phyloP scores from a whole-genome alignment of 2,113 vertebrate species.

The Mus spicilegus region DNA sequence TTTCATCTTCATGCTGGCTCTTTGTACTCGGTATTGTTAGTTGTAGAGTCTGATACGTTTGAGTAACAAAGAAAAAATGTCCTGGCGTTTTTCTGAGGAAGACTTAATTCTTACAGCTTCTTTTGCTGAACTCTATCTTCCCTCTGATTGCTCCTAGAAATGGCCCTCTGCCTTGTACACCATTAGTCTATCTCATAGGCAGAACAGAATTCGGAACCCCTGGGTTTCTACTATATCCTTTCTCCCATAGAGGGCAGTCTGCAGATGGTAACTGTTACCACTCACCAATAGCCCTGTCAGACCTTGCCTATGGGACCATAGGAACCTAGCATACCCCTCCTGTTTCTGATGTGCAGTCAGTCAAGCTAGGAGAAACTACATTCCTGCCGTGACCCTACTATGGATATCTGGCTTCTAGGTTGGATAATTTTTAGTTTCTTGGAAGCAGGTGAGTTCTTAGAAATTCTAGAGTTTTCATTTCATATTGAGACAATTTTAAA shows the following conservation, averaged over 20 bases:
- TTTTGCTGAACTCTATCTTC: background rate
- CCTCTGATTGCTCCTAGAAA: too few species aligned
- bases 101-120: background rate
- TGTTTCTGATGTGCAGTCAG: background rate
- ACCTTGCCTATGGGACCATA: background rate
- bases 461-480: background rate
- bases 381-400: background rate
- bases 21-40: background rate
- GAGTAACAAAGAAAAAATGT: background rate
- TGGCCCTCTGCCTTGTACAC: accelerated
- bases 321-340: background rate
- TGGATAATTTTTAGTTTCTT: background rate
- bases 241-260: background rate
- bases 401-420: background rate
- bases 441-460: background rate
- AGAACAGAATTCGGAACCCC: background rate
- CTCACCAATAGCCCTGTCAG: background rate
- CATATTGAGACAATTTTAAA: background rate
- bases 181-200: too few species aligned
- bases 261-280: background rate
- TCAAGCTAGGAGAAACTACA: background rate
- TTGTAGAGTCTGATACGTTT: background rate
- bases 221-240: background rate
- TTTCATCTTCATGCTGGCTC: background rate
- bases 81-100: background rate